These are phyloP conservation scores for Eudyptes chrysolophus DNA, from an alignment of 2,113 vertebrate species.

Conservation along the genomic window DNA sequence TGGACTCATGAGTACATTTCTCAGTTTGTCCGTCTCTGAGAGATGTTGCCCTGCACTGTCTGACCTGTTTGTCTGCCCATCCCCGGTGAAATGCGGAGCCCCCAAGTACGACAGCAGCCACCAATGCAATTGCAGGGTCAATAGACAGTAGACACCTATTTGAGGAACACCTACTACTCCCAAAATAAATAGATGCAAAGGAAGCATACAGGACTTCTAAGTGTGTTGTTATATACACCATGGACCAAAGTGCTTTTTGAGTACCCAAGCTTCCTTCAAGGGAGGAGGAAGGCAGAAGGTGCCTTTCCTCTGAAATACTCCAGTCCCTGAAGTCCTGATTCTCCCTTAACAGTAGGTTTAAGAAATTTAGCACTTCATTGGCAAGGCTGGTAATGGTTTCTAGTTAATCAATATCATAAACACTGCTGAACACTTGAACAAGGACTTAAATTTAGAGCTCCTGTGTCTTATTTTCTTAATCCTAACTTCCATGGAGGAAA, in stretches of 20 bases:
- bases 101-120: rapidly evolving
- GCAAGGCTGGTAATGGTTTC: background rate
- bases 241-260: no score
- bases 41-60: rapidly evolving
- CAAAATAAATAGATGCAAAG: background rate
- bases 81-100: background rate
- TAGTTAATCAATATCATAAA: background rate
- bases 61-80: no score
- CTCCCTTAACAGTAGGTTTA: background rate
- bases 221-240: rapidly evolving
- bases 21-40: background rate
- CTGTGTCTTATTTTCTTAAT: background rate
- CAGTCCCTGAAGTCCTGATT: background rate
- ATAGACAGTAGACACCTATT: background rate
- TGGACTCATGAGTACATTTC: background rate
- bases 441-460: background rate
- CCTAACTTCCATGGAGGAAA: background rate
- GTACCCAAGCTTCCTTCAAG: background rate
- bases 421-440: background rate
- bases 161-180: background rate
- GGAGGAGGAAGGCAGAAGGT: background rate
- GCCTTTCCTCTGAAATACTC: background rate
- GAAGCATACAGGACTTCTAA: background rate
- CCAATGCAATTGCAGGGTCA: background rate
- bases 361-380: background rate